Evolutionary conservation across 2,797 vertebrate species (phyloP).

Genomic region (Bradypodion ventrale): DNA sequence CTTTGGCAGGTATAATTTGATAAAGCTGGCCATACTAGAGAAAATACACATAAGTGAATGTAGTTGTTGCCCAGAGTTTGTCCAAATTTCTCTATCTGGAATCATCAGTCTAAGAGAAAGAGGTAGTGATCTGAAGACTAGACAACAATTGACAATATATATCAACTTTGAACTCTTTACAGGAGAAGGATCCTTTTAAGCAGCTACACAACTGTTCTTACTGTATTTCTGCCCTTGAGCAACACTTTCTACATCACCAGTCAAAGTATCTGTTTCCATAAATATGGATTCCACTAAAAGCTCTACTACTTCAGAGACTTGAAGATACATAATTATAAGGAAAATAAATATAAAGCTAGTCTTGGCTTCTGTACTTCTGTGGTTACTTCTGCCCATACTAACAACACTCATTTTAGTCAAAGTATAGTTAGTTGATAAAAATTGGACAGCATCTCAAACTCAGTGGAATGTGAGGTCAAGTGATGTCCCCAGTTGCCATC

Average conservation of each 20-base stretch:
- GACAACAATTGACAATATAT: background rate
- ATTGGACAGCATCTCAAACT: slow-evolving; percentile 63
- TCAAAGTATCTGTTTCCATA: slow-evolving; percentile 53
- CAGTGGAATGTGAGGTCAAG: slow-evolving; percentile 62
- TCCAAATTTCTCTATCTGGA: background rate
- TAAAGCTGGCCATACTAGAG: background rate
- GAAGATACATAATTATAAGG: slow-evolving; percentile 73
- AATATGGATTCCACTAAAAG: slow-evolving; percentile 71
- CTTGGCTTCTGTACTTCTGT: slow-evolving; percentile 72
- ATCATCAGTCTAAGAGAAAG: background rate
- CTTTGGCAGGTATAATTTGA: background rate
- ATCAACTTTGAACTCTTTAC: background rate
- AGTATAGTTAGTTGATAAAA: slow-evolving; percentile 72
- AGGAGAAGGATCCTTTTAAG: slow-evolving; percentile 12
- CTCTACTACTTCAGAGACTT: slow-evolving; percentile 70
- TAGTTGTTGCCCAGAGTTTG: background rate
- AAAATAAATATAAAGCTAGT: slow-evolving; percentile 75
- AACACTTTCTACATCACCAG: slow-evolving; percentile 41
- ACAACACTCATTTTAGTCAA: slow-evolving; percentile 66
- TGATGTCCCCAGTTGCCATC: slow-evolving; percentile 48
- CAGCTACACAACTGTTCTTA: slow-evolving; percentile 50
- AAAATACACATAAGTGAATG: background rate
- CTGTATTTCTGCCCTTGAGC: slow-evolving; percentile 30
- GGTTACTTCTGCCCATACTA: slow-evolving; percentile 74
- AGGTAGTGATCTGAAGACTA: background rate